A percentile compares a stretch with the other conserved stretches of the same genome.
phyloP scores from a whole-genome alignment of 1,140 invertebrate species.

The Drosophila santomea region DNA sequence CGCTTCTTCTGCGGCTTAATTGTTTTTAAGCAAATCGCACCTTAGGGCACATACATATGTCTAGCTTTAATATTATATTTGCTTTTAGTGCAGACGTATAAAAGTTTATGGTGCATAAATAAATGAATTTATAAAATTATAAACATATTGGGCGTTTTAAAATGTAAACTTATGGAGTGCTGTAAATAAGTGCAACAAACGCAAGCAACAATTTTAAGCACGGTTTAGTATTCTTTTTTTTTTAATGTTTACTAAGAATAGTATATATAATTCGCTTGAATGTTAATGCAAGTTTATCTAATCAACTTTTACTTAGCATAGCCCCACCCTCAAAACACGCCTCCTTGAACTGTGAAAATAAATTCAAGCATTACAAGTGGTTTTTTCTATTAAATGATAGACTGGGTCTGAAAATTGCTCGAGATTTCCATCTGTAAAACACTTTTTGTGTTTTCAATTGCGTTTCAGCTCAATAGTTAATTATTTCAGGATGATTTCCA shows the following conservation, averaged over 20 bases:
- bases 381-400: not conserved
- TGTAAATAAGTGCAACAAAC: no score
- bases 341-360: not conserved
- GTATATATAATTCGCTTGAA: no score
- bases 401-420: conserved; percentile 1
- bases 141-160: not conserved
- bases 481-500: conserved; percentile 41
- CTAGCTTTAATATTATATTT: conserved; percentile 6
- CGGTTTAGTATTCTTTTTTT: no score
- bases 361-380: conserved; percentile 2
- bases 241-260: not conserved
- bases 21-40: conserved; percentile 70
- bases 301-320: conserved; percentile 6
- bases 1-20: conserved; percentile 57
- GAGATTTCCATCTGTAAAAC: conserved; percentile 26
- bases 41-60: conserved; percentile 8
- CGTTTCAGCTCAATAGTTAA: conserved; percentile 43
- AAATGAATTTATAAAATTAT: conserved; percentile 8
- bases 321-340: not conserved
- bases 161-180: no score
- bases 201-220: no score
- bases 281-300: not conserved
- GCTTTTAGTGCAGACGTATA: not conserved
- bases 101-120: conserved; percentile 32
- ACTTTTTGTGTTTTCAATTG: conserved; percentile 16